phyloP scores from a whole-genome alignment of 2,888 invertebrate species.

The Thereva unica region DNA sequence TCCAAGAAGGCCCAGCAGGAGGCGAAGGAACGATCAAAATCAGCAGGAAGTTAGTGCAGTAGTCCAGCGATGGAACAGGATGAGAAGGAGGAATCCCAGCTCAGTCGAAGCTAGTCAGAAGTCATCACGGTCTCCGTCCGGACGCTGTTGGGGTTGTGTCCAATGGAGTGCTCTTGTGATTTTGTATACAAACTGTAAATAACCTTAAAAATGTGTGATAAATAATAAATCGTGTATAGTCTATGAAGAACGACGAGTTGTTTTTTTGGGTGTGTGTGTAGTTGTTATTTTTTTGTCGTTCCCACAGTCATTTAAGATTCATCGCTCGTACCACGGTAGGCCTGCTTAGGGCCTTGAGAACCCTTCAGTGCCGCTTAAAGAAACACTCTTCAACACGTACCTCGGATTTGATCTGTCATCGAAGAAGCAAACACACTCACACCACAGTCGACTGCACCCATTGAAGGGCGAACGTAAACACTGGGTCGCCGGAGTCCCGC shows the following conservation, averaged over 20 bases:
- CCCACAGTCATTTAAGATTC: background rate
- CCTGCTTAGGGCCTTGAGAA: constrained; percentile 1
- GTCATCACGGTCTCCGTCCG: constrained; percentile 30
- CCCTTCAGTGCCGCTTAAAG: constrained; percentile 9
- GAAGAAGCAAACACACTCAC: constrained; percentile 7
- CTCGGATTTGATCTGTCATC: constrained; percentile 14
- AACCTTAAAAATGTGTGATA: constrained; percentile 41
- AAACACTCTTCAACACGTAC: constrained; percentile 34
- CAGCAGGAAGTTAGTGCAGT: constrained; percentile 34
- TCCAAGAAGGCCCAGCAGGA: constrained; percentile 95
- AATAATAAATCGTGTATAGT: constrained; percentile 41
- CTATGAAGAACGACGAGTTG: constrained; percentile 7
- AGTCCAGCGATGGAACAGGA: background rate
- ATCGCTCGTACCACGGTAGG: background rate
- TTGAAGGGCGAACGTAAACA: constrained; percentile 14
- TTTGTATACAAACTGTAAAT: constrained; percentile 42
- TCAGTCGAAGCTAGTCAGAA: constrained; percentile 39
- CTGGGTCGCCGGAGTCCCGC: background rate
- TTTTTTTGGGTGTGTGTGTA: background rate
- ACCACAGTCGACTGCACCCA: constrained; percentile 7
- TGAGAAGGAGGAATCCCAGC: background rate
- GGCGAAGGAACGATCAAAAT: constrained; percentile 64
- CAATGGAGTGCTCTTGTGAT: constrained; percentile 31
- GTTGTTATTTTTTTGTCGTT: background rate
- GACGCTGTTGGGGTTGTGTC: constrained; percentile 21